These are phyloP conservation scores for Caenorhabditis inopinata DNA, from an alignment of 1,140 invertebrate species.

Conservation along the genomic window DNA sequence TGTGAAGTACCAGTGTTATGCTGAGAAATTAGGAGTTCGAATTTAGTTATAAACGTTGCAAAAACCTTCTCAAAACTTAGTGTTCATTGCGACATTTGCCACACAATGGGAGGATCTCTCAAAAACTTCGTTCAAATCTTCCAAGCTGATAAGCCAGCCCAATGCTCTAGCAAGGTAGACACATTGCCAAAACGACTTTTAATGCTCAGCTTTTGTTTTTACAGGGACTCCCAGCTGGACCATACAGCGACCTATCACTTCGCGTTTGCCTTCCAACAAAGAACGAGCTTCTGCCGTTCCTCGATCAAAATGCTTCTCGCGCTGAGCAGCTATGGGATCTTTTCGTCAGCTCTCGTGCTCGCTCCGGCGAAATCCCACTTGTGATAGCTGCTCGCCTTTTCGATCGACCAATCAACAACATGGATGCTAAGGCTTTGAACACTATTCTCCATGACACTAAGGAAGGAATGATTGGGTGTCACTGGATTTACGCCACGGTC, in stretches of 20 bases:
- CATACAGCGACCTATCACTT: constrained; percentile 63
- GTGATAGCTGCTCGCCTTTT: constrained; percentile 58
- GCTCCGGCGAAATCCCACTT: constrained; percentile 63
- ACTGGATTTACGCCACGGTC: constrained; percentile 60
- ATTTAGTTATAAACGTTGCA: not conserved
- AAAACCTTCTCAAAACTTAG: constrained; percentile 39
- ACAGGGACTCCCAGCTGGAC: constrained; percentile 56
- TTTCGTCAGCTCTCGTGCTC: constrained; percentile 64
- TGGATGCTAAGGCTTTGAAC: constrained; percentile 54
- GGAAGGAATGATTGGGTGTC: constrained; percentile 57
- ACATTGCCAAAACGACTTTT: not conserved
- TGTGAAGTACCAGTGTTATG: too few species aligned
- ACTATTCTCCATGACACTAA: constrained; percentile 56
- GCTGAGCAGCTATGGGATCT: constrained; percentile 65
- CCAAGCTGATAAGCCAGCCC: constrained; percentile 59
- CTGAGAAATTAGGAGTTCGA: too few species aligned
- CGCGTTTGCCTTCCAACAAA: constrained; percentile 63
- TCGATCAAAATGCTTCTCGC: constrained; percentile 63
- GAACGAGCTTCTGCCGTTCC: constrained; percentile 62
- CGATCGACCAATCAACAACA: constrained; percentile 59
- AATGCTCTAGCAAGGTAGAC: constrained; percentile 54
- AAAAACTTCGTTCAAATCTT: constrained; percentile 65
- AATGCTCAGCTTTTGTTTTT: not conserved
- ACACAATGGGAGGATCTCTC: constrained; percentile 59
- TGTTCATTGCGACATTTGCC: constrained; percentile 65